phyloP scores from a whole-genome alignment of 2,888 invertebrate genomes.

The Nephrotoma guestfalica region DNA sequence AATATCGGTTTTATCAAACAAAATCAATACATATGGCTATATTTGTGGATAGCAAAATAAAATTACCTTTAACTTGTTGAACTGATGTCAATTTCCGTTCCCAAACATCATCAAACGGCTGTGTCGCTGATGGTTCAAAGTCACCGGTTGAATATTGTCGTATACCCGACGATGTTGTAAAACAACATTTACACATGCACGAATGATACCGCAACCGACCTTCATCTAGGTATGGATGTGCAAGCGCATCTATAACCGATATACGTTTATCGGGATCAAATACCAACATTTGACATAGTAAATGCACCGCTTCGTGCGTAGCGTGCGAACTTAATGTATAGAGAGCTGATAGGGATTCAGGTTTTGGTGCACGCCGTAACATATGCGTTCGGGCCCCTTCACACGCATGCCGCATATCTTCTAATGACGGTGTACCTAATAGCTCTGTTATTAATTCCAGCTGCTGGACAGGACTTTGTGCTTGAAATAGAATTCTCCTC shows the following conservation, averaged over 20 bases:
- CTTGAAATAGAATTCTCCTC: constrained; percentile 92
- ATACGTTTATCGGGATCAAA: constrained; percentile 97
- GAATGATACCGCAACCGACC: constrained; percentile 97
- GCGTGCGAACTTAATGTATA: constrained; percentile 88
- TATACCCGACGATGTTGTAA: constrained; percentile 57
- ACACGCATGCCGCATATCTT: constrained; percentile 96
- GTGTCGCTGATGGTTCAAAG: constrained; percentile 82
- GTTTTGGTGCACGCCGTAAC: constrained; percentile 74
- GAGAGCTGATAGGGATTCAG: constrained; percentile 73
- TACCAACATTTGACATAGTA: constrained; percentile 92
- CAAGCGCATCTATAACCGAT: constrained; percentile 85
- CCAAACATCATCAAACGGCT: constrained; percentile 91
- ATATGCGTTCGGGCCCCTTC: constrained; percentile 89
- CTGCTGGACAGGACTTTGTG: constrained; percentile 95
- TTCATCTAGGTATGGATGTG: constrained; percentile 95
- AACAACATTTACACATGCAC: constrained; percentile 99
- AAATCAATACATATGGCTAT: too few species aligned
- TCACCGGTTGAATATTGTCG: constrained; percentile 85
- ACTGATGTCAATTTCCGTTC: constrained; percentile 87
- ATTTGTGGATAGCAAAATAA: background rate
- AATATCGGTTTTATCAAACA: too few species aligned
- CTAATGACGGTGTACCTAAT: constrained; percentile 86
- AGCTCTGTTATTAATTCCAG: constrained; percentile 95
- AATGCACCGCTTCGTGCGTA: constrained; percentile 95
- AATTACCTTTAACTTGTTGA: constrained; percentile 84